Evolutionary conservation across 2,113 vertebrate species (phyloP).

Genomic region (Struthidea cinerea): DNA sequence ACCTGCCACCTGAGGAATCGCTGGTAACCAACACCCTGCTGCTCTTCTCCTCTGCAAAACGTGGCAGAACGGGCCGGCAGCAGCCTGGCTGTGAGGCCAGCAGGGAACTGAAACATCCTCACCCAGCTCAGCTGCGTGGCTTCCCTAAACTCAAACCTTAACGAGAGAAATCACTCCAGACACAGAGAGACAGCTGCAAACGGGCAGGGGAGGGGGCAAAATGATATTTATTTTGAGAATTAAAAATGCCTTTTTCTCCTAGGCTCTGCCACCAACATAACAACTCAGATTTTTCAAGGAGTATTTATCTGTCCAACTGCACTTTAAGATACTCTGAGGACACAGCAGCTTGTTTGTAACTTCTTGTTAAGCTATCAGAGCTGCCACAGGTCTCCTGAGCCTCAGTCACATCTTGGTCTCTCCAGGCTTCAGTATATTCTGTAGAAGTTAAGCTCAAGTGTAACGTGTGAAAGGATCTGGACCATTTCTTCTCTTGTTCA

Average conservation of each 20-base stretch:
- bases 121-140: neutral
- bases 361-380: neutral
- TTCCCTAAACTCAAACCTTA: neutral
- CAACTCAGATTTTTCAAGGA: neutral
- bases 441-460: neutral
- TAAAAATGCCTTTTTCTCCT: neutral
- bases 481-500: neutral
- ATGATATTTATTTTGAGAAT: neutral
- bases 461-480: neutral
- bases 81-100: neutral
- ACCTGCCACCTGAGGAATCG: neutral
- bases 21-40: neutral
- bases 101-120: neutral
- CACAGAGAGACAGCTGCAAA: neutral
- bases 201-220: rapidly evolving
- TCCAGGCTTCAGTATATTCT: neutral
- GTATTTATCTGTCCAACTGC: neutral
- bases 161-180: rapidly evolving
- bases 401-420: neutral
- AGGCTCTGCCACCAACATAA: neutral
- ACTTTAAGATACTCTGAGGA: neutral
- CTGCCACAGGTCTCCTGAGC: neutral
- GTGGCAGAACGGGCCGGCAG: rapidly evolving
- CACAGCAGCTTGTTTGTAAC: neutral
- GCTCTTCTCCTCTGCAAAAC: neutral